Percentiles rank a stretch among this genome's conserved stretches.
Evolutionary conservation across 2,113 vertebrate genomes (phyloP).

Genomic region (Stigmatopora nigra): DNA sequence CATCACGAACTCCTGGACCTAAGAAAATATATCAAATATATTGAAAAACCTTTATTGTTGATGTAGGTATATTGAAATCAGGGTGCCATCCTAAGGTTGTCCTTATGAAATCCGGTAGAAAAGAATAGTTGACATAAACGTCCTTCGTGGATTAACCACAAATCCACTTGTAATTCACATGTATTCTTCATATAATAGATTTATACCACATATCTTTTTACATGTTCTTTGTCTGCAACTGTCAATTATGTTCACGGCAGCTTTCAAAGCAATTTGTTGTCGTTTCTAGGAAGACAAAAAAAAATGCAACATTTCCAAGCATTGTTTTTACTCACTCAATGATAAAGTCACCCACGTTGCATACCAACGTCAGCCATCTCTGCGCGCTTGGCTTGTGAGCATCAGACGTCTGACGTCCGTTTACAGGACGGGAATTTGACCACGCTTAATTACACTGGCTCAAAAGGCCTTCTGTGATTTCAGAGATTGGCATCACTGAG

Average conservation of each 20-base stretch:
- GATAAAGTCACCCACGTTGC: neutral
- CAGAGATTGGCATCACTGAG: conserved; percentile 67
- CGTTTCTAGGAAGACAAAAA: no score
- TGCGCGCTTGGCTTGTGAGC: conserved; percentile 11
- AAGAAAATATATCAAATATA: no score
- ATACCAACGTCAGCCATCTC: neutral
- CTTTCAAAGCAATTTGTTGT: neutral
- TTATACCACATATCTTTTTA: no score
- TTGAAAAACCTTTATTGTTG: neutral
- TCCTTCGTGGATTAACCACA: neutral
- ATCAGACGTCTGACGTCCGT: conserved; percentile 54
- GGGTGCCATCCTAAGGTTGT: neutral
- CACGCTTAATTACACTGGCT: conserved; percentile 63
- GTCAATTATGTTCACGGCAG: neutral
- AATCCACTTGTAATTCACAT: neutral
- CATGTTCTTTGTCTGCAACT: neutral
- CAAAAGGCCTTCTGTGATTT: conserved; percentile 32
- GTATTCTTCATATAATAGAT: neutral
- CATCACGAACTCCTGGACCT: no score
- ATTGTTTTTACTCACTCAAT: neutral
- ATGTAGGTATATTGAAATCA: neutral
- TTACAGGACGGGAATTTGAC: conserved; percentile 59
- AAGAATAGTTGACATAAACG: neutral
- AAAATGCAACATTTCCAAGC: neutral
- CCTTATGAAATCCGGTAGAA: neutral